phyloP scores from a whole-genome alignment of 2,113 vertebrate species.

The Heterocephalus glaber region DNA sequence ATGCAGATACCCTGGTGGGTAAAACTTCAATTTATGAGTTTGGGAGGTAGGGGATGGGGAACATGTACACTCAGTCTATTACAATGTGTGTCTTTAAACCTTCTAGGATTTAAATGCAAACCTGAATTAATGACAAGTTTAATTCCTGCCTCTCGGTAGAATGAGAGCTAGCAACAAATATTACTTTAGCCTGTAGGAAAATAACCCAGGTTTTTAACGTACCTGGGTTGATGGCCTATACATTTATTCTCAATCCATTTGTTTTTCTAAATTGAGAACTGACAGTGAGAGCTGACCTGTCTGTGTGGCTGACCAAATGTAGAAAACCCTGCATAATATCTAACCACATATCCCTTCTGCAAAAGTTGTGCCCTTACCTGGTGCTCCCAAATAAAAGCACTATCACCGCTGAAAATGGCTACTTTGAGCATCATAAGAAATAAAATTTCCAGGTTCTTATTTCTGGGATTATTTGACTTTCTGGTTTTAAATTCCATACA shows the following conservation, averaged over 20 bases:
- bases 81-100: not conserved
- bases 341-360: not conserved
- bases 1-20: not conserved
- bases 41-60: not conserved
- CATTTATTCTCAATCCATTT: conserved; percentile 15
- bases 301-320: not conserved
- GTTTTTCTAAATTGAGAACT: not conserved
- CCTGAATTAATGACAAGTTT: not conserved
- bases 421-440: not conserved
- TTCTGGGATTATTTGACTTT: not conserved
- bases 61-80: not conserved
- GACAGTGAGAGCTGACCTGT: not conserved
- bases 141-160: not conserved
- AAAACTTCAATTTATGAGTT: not conserved
- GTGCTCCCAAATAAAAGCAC: not conserved
- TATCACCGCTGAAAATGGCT: not conserved
- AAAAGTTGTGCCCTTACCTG: not conserved
- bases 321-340: not conserved
- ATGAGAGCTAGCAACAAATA: not conserved
- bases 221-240: not conserved
- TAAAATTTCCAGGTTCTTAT: not conserved
- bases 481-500: not conserved
- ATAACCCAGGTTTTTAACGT: conserved; percentile 8
- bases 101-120: not conserved
- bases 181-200: conserved; percentile 2